phyloP scores from a whole-genome alignment of 2,113 vertebrate genomes.

The Emydocephalus ijimae region DNA sequence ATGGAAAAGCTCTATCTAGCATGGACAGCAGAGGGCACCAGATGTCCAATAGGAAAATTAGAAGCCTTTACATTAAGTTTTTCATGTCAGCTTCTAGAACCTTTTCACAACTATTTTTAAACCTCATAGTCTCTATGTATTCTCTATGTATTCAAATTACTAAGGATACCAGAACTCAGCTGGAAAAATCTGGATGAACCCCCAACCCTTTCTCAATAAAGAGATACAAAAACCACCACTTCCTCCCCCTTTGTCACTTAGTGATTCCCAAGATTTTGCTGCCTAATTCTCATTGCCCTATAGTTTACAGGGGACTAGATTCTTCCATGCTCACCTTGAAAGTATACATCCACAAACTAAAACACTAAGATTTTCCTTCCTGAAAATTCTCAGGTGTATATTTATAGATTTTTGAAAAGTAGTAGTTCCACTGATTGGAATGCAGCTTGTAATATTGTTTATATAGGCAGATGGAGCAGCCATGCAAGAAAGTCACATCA shows the following conservation, averaged over 20 bases:
- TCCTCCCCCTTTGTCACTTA: background rate
- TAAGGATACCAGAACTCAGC: background rate
- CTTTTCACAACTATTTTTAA: background rate
- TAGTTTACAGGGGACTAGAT: background rate
- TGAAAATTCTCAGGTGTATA: background rate
- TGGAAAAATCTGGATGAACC: background rate
- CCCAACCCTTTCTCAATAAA: background rate
- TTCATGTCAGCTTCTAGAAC: background rate
- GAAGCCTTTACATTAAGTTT: background rate
- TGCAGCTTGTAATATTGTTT: background rate
- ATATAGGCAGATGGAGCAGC: background rate
- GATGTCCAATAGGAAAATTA: conserved; percentile 21
- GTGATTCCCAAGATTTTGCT: background rate
- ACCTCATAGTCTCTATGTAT: background rate
- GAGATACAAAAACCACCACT: background rate
- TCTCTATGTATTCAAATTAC: background rate
- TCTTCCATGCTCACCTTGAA: background rate
- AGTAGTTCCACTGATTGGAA: background rate
- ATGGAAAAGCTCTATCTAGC: background rate
- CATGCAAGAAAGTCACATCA: background rate
- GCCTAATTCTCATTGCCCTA: background rate
- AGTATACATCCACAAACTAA: background rate
- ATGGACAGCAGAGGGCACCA: conserved; percentile 53
- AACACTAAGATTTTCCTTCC: background rate
- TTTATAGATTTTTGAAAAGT: background rate